Evolutionary conservation across 2,113 vertebrate species (phyloP).

Genomic region (Sula dactylatra): DNA sequence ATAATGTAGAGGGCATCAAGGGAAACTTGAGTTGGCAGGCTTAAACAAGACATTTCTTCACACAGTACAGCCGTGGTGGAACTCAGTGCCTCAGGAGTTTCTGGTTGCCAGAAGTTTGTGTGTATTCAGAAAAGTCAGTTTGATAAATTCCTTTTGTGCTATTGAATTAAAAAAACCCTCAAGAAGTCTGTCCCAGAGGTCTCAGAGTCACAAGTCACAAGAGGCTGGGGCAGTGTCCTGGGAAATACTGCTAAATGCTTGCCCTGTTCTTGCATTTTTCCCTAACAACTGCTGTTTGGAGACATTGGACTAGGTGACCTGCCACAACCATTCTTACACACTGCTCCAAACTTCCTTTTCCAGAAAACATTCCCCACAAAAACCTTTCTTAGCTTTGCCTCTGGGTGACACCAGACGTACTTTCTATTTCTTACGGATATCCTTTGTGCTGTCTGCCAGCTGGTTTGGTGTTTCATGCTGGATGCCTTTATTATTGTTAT

Average conservation of each 20-base stretch:
- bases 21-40: not conserved
- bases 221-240: not conserved
- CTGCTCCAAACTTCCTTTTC: not conserved
- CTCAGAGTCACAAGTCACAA: not conserved
- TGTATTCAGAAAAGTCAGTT: not conserved
- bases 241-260: not conserved
- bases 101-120: not conserved
- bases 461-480: not conserved
- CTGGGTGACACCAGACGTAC: not conserved
- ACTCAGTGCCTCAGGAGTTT: fast-evolving
- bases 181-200: not conserved
- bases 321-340: not conserved
- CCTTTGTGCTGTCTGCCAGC: not conserved
- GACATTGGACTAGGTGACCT: not conserved
- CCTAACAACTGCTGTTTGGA: not conserved
- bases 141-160: not conserved
- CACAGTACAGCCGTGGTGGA: fast-evolving
- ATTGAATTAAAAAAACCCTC: not conserved
- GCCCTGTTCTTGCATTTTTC: not conserved
- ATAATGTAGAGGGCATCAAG: not conserved
- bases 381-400: not conserved
- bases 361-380: not conserved
- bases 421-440: not conserved
- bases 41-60: not conserved
- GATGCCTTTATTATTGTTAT: not conserved